Base-by-base conservation (phyloP, 2,113 vertebrate species). In the Myanophis thanlyinensis region DNA sequence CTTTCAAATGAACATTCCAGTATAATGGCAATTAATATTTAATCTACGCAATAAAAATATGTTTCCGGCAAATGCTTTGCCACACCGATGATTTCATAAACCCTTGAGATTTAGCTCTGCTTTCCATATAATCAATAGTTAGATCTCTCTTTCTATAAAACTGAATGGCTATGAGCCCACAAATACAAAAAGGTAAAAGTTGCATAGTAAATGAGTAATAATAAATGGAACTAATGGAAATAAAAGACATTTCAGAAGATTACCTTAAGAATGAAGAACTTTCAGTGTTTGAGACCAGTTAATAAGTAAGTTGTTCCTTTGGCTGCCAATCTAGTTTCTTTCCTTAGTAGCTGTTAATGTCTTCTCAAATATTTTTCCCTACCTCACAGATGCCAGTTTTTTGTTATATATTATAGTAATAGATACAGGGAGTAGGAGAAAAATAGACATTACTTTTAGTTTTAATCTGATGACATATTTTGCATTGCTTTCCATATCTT, bases 331-430 rank as follows among this genome's bases (percentile, higher is more conserved):
- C 93, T 90, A 92, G 85, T 67, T 51, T 91, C 89, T 94, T 89
- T 93, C 93, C 94, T 96, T 95, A 95, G 91, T 96, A 97, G 93
- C 96, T 97, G 96, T 85, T 95, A 90, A 94, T 94, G 91, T 89
- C 87, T 94, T 95, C 95, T 93, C 95, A 85, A 94, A 92, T 91
- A 93, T 25, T 95, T 87, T 87, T 96, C 95, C 90, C 91, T 94
- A 40, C 59, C 23, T 30, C 84, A 93, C 48, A 94, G 91, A 96
- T 92, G 22, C 30, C 90, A 94, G 25, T 18, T 49, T 62, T 85
- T 88, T 95, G 89, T 85, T 89, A 91, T 59, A 52, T 93, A 91
- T 89, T 93, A 67, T 11, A 67, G 59, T 12, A 91, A 93, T 93
- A 89, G 52, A 52, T 59, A 46, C 27, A 67, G 27, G 4, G 18